Conservation (phyloP, 2,888 invertebrate species). For the Spicauda simplicius region DNA sequence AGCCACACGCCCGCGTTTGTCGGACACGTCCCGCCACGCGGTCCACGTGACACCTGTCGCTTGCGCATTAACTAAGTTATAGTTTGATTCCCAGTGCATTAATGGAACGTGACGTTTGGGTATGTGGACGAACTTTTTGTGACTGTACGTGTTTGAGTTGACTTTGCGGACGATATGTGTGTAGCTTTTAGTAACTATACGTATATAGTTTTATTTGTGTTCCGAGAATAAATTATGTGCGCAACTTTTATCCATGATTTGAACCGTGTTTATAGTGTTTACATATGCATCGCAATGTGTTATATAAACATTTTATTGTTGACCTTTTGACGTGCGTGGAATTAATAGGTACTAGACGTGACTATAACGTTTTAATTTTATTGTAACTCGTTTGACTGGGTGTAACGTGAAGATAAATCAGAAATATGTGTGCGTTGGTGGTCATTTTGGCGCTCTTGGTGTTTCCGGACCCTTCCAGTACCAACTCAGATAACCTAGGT, state of each 20-base stretch:
- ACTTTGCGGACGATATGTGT: neutral
- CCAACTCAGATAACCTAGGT: slow-evolving; percentile 79
- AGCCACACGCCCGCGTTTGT: slow-evolving; percentile 74
- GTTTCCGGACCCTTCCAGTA: slow-evolving; percentile 68
- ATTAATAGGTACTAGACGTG: neutral
- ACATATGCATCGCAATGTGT: neutral
- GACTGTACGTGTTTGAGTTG: slow-evolving; percentile 5
- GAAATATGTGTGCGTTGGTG: slow-evolving; percentile 43
- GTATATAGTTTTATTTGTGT: neutral
- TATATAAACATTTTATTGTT: slow-evolving; percentile 1
- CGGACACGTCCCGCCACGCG: slow-evolving; percentile 67
- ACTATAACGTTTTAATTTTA: slow-evolving; percentile 15
- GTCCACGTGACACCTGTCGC: slow-evolving; percentile 58
- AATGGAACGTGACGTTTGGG: slow-evolving; percentile 33
- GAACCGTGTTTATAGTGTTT: neutral
- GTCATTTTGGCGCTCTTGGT: slow-evolving; percentile 63
- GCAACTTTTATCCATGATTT: neutral
- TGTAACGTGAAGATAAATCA: slow-evolving; percentile 11
- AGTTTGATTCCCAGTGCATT: slow-evolving; percentile 34
- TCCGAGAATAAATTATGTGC: neutral
- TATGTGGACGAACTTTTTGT: slow-evolving; percentile 10
- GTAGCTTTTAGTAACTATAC: neutral
- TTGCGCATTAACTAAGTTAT: slow-evolving; percentile 47
- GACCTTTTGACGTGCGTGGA: neutral
- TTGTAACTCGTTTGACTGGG: neutral